Evolutionary conservation across 2,888 invertebrate species (phyloP).

Genomic region (Sarcophaga rosellei): DNA sequence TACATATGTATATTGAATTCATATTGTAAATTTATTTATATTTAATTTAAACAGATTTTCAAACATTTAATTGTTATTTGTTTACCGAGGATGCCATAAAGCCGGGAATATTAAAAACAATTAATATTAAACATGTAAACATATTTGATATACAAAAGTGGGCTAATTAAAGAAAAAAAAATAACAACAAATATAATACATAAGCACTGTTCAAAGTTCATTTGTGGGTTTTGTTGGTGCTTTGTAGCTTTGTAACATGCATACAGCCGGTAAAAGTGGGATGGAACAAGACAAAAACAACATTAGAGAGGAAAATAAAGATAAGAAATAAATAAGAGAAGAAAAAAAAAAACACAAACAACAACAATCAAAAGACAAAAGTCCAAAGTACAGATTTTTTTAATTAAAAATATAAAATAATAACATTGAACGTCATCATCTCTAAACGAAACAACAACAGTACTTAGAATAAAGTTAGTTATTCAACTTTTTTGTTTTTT

Average conservation of each 20-base stretch:
- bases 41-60: too few species aligned
- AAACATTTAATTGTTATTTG: too few species aligned
- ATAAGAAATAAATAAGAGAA: neutral
- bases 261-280: conserved; percentile 17
- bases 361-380: conserved; percentile 34
- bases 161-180: neutral
- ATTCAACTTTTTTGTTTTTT: neutral
- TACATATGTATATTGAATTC: too few species aligned
- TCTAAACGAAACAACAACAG: neutral
- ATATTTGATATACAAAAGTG: neutral
- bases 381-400: conserved; percentile 71
- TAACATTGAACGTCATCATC: conserved; percentile 1
- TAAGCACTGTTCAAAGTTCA: conserved; percentile 74
- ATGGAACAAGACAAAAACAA: conserved; percentile 27
- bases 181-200: too few species aligned
- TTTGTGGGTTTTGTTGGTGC: neutral
- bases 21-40: too few species aligned
- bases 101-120: neutral
- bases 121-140: conserved; percentile 15
- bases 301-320: conserved; percentile 11
- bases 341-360: conserved; percentile 5
- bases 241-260: neutral
- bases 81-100: too few species aligned
- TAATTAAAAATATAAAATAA: conserved; percentile 14
- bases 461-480: neutral